Base-by-base conservation (phyloP, 2,797 vertebrate species). In the Huso huso region DNA sequence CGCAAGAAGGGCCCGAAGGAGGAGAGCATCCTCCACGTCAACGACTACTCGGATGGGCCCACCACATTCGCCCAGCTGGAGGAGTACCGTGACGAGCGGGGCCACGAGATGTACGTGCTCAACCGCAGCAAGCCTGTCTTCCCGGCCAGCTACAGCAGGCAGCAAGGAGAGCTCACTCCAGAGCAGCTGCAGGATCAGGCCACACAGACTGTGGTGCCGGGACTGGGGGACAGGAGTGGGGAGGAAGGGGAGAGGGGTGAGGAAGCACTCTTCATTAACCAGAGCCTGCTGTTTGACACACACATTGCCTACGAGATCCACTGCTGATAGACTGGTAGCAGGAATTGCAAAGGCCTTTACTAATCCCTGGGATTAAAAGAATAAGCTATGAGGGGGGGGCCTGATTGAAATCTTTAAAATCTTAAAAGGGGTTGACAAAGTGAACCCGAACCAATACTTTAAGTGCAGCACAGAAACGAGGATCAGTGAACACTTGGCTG, bases 31-130 rank as follows among this genome's bases (percentile, higher is more conserved):
- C 89, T 95, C 0, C 95, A 95, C 0, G 89, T 93, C 71, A 93
- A 94, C 1, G 92, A 95, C 81, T 95, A 95, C 76, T 94, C 93
- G 0, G 94, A 95, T 0, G 93, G 93, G 37, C 93, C 93, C 48
- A 92, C 91, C 69, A 93, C 90, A 7, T 95, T 93, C 3, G 90
- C 93, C 1, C 93, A 95, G 79, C 83, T 95, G 49, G 94, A 94
- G 70, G 94, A 95, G 74, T 92, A 93, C 74, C 85, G 93, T 0
- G 93, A 92, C 0, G 90, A 91, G 73, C 84, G 85, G 0, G 94
- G 93, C 60, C 92, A 93, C 1, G 93, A 93, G 78, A 96, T 94
- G 93, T 94, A 93, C 1, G 93, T 96, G 60, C 91, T 95, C 10
- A 92, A 94, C 81, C 87, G 92, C 4, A 86, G 89, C 70, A 90